A percentile compares a stretch with the other conserved stretches of the same genome.
Evolutionary conservation across 2,113 vertebrate genomes (phyloP).

Genomic region (Scopus umbretta): DNA sequence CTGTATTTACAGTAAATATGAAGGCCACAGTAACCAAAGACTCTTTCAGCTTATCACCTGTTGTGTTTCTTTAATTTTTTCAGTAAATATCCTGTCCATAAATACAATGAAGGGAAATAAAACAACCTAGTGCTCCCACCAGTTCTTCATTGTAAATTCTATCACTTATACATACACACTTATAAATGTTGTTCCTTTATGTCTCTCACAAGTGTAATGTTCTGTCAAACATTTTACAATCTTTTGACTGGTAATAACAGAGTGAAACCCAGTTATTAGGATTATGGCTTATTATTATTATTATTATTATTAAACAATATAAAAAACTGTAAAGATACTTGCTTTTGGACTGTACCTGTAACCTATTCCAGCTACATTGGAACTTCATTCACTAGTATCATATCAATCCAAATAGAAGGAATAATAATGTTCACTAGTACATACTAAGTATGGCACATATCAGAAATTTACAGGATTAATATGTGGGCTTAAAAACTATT

Average conservation of each 20-base stretch:
- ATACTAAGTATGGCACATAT: neutral
- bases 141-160: neutral
- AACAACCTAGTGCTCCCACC: neutral
- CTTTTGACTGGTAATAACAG: neutral
- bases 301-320: neutral
- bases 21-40: neutral
- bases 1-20: neutral
- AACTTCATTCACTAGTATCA: neutral
- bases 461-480: neutral
- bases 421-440: neutral
- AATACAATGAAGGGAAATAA: neutral
- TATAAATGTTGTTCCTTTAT: neutral
- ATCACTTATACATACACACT: rapidly evolving
- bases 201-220: neutral
- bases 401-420: neutral
- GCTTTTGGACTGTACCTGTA: neutral
- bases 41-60: neutral
- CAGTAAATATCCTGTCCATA: neutral
- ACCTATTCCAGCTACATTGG: neutral
- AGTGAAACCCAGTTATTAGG: neutral
- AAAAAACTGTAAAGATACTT: neutral
- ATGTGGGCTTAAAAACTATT: neutral
- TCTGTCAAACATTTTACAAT: neutral
- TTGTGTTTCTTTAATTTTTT: neutral
- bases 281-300: neutral